Percentiles rank a stretch among this genome's conserved stretches.
Evolutionary conservation across 2,113 vertebrate genomes (phyloP).

Genomic region (Rhinichthys klamathensis): DNA sequence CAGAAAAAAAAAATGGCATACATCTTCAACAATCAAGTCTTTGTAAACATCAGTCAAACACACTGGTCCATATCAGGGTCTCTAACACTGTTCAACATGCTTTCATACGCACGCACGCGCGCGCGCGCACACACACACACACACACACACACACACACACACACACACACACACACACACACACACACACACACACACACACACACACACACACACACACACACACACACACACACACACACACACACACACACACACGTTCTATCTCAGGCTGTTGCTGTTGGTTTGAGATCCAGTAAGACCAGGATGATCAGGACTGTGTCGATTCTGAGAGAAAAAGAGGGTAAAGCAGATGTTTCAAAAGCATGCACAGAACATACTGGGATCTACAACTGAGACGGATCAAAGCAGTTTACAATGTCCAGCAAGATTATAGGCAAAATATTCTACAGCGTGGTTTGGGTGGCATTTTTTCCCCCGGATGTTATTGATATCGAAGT

Average conservation of each 20-base stretch:
- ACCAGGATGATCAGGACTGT: conserved; percentile 94
- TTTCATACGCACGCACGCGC: conserved; percentile 14
- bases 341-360: background rate
- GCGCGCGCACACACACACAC: conserved; percentile 55
- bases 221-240: conserved; percentile 56
- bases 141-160: conserved; percentile 50
- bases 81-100: conserved; percentile 22
- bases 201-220: conserved; percentile 50
- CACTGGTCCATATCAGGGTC: conserved; percentile 23
- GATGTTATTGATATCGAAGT: background rate
- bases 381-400: background rate
- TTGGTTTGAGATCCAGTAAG: conserved; percentile 91
- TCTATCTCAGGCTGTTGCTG: conserved; percentile 93
- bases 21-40: conserved; percentile 23
- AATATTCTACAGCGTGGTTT: background rate
- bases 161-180: conserved; percentile 43
- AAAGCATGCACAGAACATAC: background rate
- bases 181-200: conserved; percentile 34
- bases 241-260: conserved; percentile 48
- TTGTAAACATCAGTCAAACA: conserved; percentile 22
- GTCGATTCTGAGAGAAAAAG: conserved; percentile 82
- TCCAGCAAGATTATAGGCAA: background rate
- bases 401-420: no score
- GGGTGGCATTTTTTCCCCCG: no score
- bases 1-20: conserved; percentile 7